Conservation (phyloP, 2,797 vertebrate genomes). For the Poeciliopsis gracilis region DNA sequence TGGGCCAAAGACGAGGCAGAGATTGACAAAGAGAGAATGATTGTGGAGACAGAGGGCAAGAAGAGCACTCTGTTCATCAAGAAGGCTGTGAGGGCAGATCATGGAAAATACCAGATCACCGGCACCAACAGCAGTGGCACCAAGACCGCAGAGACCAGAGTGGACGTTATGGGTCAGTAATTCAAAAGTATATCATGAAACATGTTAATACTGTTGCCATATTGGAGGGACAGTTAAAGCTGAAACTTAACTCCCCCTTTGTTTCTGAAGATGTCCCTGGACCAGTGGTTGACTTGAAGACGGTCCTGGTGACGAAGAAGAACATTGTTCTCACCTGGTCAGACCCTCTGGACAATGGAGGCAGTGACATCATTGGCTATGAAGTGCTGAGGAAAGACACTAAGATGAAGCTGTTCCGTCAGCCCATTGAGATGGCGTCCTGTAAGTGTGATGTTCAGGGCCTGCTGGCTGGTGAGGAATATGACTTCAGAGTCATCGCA, state of each 20-base stretch:
- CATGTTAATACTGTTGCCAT: not conserved
- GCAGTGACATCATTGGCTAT: constrained; percentile 94
- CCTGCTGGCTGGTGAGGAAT: constrained; percentile 91
- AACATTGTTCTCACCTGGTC: constrained; percentile 96
- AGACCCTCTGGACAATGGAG: constrained; percentile 95
- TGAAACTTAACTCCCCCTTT: not conserved
- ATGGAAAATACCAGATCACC: constrained; percentile 91
- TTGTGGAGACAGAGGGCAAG: constrained; percentile 88
- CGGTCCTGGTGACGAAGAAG: constrained; percentile 92
- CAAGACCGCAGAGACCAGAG: constrained; percentile 89
- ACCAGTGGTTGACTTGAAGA: constrained; percentile 94
- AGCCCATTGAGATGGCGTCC: constrained; percentile 91
- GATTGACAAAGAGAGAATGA: constrained; percentile 86
- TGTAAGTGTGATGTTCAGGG: constrained; percentile 96
- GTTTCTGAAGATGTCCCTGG: constrained; percentile 90
- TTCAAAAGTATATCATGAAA: not conserved
- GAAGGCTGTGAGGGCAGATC: constrained; percentile 88
- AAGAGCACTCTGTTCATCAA: constrained; percentile 89
- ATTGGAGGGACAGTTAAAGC: not conserved
- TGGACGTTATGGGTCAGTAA: constrained; percentile 94
- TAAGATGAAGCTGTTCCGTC: constrained; percentile 97
- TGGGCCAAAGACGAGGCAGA: constrained; percentile 91
- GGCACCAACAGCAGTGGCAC: constrained; percentile 92
- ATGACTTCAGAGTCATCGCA: constrained; percentile 94
- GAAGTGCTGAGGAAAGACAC: constrained; percentile 93